phyloP scores from a whole-genome alignment of 2,113 vertebrate genomes.

The Pseudorectes ferrugineus region DNA sequence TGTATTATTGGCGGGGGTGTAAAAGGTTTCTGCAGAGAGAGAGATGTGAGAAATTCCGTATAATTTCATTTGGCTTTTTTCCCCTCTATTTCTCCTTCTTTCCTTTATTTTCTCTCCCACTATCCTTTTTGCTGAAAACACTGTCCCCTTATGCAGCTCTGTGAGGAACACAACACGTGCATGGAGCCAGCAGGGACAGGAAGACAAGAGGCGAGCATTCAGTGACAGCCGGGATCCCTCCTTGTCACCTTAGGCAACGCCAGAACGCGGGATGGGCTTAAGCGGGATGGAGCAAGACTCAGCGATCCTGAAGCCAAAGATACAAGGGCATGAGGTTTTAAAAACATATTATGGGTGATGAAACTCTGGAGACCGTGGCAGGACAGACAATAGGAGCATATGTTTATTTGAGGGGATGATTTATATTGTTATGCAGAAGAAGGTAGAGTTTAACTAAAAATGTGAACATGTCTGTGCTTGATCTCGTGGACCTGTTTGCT shows the following conservation, averaged over 20 bases:
- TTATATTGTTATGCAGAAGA: neutral
- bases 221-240: neutral
- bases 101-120: neutral
- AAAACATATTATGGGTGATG: neutral
- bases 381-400: neutral
- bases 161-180: neutral
- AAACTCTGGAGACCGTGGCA: neutral
- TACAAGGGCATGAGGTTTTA: neutral
- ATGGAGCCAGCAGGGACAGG: neutral
- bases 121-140: neutral
- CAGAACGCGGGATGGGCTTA: rapidly evolving
- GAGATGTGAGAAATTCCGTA: neutral
- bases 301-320: neutral
- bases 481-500: neutral
- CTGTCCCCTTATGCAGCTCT: neutral
- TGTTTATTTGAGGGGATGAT: neutral
- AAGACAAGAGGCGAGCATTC: neutral
- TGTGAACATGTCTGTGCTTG: neutral
- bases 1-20: neutral
- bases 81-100: neutral
- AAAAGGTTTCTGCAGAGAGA: neutral
- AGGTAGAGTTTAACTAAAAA: neutral
- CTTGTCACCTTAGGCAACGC: constrained; percentile 7
- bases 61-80: neutral
- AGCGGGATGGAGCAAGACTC: neutral